phyloP scores from a whole-genome alignment of 2,888 invertebrate species.

The Andrena fulva region DNA sequence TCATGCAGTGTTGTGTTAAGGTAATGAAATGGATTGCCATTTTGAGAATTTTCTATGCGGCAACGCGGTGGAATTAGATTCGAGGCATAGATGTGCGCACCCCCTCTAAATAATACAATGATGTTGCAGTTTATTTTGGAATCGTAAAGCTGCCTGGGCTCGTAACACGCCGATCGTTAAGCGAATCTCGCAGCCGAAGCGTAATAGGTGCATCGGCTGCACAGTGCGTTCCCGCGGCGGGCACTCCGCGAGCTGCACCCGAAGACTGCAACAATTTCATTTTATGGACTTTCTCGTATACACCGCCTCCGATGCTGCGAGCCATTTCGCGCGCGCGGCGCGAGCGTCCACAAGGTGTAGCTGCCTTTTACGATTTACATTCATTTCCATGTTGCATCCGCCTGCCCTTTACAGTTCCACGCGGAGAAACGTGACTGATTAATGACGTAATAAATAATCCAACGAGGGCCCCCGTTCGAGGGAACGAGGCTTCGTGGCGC shows the following conservation, averaged over 20 bases:
- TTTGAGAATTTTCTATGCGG: neutral
- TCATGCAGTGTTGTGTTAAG: no score
- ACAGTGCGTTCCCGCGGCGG: conserved; percentile 27
- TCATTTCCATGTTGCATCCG: conserved; percentile 77
- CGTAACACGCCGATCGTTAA: conserved; percentile 44
- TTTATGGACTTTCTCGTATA: conserved; percentile 77
- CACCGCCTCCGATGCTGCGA: conserved; percentile 36
- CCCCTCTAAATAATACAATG: conserved; percentile 16
- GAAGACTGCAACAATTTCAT: conserved; percentile 77
- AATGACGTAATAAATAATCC: conserved; percentile 76
- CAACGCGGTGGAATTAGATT: neutral
- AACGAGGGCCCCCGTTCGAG: conserved; percentile 55
- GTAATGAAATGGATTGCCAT: no score
- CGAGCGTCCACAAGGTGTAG: conserved; percentile 55
- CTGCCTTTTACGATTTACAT: conserved; percentile 80
- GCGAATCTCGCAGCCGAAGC: conserved; percentile 34
- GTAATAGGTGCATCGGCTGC: conserved; percentile 41
- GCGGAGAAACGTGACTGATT: conserved; percentile 71
- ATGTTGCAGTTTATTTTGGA: conserved; percentile 19
- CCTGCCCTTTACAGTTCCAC: conserved; percentile 69
- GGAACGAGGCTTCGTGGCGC: conserved; percentile 60
- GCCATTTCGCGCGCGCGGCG: conserved; percentile 72
- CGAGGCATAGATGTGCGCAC: neutral
- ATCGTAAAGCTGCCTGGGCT: conserved; percentile 24
- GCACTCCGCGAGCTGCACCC: conserved; percentile 59